Base-by-base conservation (phyloP, 2,888 invertebrate species). In the Drosophila mimetica region DNA sequence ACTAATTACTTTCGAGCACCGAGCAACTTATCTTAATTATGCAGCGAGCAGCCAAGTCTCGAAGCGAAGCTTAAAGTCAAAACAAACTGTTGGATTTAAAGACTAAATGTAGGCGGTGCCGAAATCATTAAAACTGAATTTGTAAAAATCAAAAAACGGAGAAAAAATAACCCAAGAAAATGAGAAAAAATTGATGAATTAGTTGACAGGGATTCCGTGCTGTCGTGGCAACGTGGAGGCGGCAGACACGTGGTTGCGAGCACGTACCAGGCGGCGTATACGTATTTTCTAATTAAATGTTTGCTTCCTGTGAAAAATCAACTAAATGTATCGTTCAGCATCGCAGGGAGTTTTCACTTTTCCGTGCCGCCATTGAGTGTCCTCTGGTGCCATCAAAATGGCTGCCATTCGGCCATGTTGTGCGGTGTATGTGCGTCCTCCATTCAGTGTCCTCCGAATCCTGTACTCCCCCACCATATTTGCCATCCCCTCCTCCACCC, bases 211-310 rank as follows among this genome's bases (percentile, higher is more conserved):
- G 67, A 71, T 50, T 66, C 48, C 54, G 66, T 46, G 74, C 59
- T 57, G 69, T 48, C 66, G 41, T 39, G 72, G 65, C 65, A 71
- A 72, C 71, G 25, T 63, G 48, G 18, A 28, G 28, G 22, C 13
- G 39, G 5, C 57, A 6, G 32, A 37, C 50, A 41, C 42, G 50
- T 41, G 51, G 47, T 46, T 36, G 52, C 8, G 7, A 36, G 73
- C 78, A 81, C 85, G 85, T 85, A 82, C 50, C 65, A 71, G 5
- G 67, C 82, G 72, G 61, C 77, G 82, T 79, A 82, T 82, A 79
- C 82, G 77, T 82, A 82, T 82, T 85, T 82, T 82, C 79, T 85
- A 82, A 82, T 82, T 82, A 82, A 82, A 82, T 72, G 79, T 66
- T 60, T 60, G 61, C 42, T 47, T 18, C 54, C 53, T 36, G 42